Evolutionary conservation across 2,113 vertebrate species (phyloP).

Genomic region (Rhinolophus ferrumequinum): DNA sequence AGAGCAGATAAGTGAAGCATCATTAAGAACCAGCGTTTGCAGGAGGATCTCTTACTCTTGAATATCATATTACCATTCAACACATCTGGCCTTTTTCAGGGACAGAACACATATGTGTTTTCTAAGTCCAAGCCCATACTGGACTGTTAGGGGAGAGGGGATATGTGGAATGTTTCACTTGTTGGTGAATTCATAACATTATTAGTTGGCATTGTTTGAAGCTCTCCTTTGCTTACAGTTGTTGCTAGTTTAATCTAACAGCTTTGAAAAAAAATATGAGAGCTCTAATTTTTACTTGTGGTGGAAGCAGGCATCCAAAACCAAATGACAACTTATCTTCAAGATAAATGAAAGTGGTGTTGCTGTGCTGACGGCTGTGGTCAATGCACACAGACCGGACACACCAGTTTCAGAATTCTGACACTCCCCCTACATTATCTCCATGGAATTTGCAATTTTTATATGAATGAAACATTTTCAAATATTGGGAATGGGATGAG

Average conservation of each 20-base stretch:
- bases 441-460: background rate
- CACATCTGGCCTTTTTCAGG: background rate
- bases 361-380: background rate
- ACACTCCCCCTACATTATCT: background rate
- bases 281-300: background rate
- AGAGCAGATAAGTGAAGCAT: background rate
- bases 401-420: background rate
- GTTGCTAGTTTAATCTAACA: background rate
- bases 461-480: background rate
- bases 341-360: background rate
- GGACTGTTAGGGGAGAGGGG: background rate
- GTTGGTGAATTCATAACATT: background rate
- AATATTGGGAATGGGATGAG: background rate
- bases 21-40: background rate
- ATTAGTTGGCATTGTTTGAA: background rate
- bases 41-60: background rate
- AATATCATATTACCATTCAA: background rate
- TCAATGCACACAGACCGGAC: background rate
- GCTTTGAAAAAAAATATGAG: background rate
- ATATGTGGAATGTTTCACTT: background rate
- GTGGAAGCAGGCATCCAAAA: background rate
- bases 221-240: background rate
- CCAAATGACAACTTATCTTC: background rate
- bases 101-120: background rate
- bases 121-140: background rate